Conservation (phyloP, 2,888 invertebrate species). For the Anoplius nigerrimus region DNA sequence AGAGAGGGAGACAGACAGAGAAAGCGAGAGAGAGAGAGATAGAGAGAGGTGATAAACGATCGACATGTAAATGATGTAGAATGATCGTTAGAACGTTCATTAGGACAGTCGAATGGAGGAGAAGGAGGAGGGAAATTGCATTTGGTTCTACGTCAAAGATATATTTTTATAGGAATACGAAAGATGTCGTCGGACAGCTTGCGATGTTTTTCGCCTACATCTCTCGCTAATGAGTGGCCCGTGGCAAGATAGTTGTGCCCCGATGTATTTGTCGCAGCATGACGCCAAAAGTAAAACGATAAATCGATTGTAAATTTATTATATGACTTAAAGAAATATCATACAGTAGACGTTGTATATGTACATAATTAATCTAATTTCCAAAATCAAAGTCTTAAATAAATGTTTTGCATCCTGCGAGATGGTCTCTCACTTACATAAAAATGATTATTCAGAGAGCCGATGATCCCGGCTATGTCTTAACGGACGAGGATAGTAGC, state of each 20-base stretch:
- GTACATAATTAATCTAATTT: constrained; percentile 59
- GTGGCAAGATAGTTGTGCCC: too few species aligned
- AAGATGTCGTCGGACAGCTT: constrained; percentile 18
- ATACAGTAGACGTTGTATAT: constrained; percentile 54
- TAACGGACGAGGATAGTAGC: too few species aligned
- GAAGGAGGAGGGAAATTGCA: constrained; percentile 31
- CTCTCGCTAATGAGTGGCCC: not conserved
- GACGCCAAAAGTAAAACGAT: constrained; percentile 14
- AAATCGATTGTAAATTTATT: constrained; percentile 57
- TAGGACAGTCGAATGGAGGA: constrained; percentile 31
- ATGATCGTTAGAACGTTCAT: not conserved
- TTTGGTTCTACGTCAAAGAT: constrained; percentile 56
- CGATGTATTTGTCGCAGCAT: too few species aligned
- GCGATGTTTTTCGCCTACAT: too few species aligned
- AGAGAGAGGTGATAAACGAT: too few species aligned
- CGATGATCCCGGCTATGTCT: too few species aligned
- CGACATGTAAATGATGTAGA: too few species aligned
- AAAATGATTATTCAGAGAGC: too few species aligned
- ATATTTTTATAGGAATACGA: constrained; percentile 62
- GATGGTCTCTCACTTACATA: too few species aligned
- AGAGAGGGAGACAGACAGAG: constrained; percentile 7
- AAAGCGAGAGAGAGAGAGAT: constrained; percentile 2
- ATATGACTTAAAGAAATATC: constrained; percentile 49
- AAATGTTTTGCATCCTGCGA: constrained; percentile 69
- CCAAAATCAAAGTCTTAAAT: constrained; percentile 62